These are phyloP conservation scores for Brachypalpus laphriformis DNA, from an alignment of 2,888 invertebrate genomes.

Conservation along the genomic window DNA sequence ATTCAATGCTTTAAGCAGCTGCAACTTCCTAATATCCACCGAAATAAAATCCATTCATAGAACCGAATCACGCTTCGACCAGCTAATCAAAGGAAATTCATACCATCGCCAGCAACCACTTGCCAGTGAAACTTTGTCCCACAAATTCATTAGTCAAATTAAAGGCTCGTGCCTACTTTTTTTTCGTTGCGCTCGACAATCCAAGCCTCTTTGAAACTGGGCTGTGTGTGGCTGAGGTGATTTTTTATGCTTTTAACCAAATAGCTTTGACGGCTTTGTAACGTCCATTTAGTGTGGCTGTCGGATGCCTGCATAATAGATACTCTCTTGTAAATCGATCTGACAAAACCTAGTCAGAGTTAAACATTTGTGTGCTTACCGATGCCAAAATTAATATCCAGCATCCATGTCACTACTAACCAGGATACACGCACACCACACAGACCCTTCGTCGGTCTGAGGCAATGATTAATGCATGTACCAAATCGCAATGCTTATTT, in stretches of 20 bases:
- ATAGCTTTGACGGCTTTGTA: not conserved
- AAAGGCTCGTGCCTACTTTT: not conserved
- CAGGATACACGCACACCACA: not conserved
- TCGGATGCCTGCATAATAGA: not conserved
- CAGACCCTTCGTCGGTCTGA: not conserved
- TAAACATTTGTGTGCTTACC: conserved; percentile 46
- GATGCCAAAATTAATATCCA: conserved; percentile 56
- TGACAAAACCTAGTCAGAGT: conserved; percentile 30
- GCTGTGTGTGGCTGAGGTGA: not conserved
- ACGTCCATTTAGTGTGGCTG: not conserved
- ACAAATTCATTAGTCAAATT: conserved; percentile 54
- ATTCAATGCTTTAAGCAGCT: not conserved
- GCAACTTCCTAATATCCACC: not conserved
- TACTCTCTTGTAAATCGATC: conserved; percentile 3
- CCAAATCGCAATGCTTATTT: conserved; percentile 69
- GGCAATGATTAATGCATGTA: conserved; percentile 66
- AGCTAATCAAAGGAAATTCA: conserved; percentile 28
- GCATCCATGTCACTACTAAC: conserved; percentile 13
- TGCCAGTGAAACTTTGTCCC: conserved; percentile 1
- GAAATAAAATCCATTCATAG: not conserved
- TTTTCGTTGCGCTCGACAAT: not conserved
- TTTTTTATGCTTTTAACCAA: not conserved
- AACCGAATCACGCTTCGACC: conserved; percentile 26
- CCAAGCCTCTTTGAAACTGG: conserved; percentile 5
- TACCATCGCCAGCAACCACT: conserved; percentile 1